Evolutionary conservation across 2,113 vertebrate genomes (phyloP).

Genomic region (Scalopus aquaticus): DNA sequence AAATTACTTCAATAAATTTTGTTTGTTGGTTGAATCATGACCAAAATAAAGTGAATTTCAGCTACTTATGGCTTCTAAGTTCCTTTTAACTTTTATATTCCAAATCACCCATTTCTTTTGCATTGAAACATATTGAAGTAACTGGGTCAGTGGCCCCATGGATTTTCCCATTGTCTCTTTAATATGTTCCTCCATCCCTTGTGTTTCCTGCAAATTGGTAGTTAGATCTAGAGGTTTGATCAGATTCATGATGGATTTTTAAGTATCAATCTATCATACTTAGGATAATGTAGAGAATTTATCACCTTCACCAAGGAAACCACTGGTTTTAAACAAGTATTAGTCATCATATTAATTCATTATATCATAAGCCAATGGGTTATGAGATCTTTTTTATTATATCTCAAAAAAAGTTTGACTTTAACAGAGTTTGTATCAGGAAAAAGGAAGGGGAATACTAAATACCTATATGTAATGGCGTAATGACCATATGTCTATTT

Average conservation of each 20-base stretch:
- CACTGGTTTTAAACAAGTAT: neutral
- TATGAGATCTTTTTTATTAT: neutral
- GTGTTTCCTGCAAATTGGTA: neutral
- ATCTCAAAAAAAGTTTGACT: neutral
- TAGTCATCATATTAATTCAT: neutral
- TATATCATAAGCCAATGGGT: neutral
- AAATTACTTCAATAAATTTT: neutral
- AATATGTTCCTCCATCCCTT: neutral
- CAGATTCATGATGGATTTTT: neutral
- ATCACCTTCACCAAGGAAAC: neutral
- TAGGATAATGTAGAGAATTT: neutral
- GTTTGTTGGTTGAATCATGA: neutral
- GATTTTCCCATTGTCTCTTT: neutral
- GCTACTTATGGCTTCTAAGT: neutral
- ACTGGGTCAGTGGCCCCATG: neutral
- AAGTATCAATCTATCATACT: neutral
- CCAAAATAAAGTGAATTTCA: neutral
- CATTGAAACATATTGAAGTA: neutral
- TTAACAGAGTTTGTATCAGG: neutral
- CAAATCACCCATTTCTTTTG: neutral
- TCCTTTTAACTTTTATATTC: neutral
- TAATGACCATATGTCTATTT: too few species aligned
- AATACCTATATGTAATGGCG: neutral
- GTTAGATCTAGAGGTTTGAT: neutral
- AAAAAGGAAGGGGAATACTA: neutral